Base-by-base conservation (phyloP, 2,888 invertebrate species). In the Microdon myrmicae region DNA sequence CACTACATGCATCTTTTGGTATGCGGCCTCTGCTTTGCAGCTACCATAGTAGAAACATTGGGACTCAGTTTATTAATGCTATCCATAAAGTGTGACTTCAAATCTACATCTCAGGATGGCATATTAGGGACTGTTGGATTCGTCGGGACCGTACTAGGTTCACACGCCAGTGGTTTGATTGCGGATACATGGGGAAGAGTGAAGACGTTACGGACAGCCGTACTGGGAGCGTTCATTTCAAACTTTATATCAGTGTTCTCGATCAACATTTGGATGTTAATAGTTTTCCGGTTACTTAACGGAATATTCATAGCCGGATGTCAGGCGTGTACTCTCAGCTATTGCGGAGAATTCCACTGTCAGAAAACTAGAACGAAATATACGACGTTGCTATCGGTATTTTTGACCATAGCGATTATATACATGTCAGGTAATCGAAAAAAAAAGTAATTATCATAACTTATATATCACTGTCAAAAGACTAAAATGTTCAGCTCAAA, bases 101-200 rank as follows among this genome's bases (percentile, higher is more conserved):
- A 82, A 2, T 80, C 89, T n/a, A 81, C 83, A n/a, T 75, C 81
- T 8, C 82, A 86, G 69, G 83, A 87, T 69, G 87, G 88, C 0
- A 79, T 87, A 73, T 75, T 89, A 0, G 85, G 85, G 6, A 86
- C 87, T 2, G 83, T 86, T 38, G 86, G 86, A 1, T 88, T 87
- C 70, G 75, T 87, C 51, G 88, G 89, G 67, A 86, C 89, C 22
- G 86, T 87, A 17, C 70, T 87, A 14, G 91, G 91, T 41, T 88
- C 90, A 0, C 88, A 89, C 78, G 78, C 90, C 44, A 90, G 92
- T 90, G 92, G 93, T 26, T 84, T 87, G 67, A 75, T 91, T 61
- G 90, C 91, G 0, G 93, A 94, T 77, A 86, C 86, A 0, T 35
- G 84, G 54, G 93, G 93, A 0, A 83, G 93, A 2, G 82, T 86